Conservation (phyloP, 2,888 invertebrate genomes). For the Ypsolopha sequella region DNA sequence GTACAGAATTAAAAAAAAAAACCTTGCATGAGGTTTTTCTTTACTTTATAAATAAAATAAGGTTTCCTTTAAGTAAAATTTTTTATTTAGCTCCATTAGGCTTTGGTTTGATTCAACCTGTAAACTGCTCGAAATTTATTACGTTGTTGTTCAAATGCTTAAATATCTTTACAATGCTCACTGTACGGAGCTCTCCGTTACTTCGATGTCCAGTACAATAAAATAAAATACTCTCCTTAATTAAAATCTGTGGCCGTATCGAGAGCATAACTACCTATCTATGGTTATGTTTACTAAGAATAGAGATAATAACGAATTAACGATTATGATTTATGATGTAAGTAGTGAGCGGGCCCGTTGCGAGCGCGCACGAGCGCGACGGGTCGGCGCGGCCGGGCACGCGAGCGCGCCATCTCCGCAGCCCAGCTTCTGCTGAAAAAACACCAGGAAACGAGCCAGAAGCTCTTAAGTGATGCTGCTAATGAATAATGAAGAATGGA, state of each 20-base stretch:
- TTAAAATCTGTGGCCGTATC: background rate
- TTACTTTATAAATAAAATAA: no score
- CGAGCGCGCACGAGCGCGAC: conserved; percentile 46
- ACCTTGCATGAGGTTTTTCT: no score
- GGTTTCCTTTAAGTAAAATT: no score
- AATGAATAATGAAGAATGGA: conserved; percentile 49
- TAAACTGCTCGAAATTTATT: no score
- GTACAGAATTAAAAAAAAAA: no score
- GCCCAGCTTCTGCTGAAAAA: conserved; percentile 24
- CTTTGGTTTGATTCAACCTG: no score
- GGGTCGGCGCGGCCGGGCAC: conserved; percentile 28
- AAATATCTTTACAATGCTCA: no score
- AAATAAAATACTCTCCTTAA: background rate
- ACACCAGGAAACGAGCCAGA: conserved; percentile 43
- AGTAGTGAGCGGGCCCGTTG: conserved; percentile 22
- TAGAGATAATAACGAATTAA: background rate
- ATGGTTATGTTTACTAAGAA: background rate
- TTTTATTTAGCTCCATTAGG: no score
- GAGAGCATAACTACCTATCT: background rate
- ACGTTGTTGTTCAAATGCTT: no score
- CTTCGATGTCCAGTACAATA: no score
- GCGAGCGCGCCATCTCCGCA: conserved; percentile 22
- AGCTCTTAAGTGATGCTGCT: conserved; percentile 38
- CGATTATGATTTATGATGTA: conserved; percentile 30
- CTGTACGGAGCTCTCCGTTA: no score